phyloP scores from a whole-genome alignment of 2,113 vertebrate species.

The Aphelocoma coerulescens region DNA sequence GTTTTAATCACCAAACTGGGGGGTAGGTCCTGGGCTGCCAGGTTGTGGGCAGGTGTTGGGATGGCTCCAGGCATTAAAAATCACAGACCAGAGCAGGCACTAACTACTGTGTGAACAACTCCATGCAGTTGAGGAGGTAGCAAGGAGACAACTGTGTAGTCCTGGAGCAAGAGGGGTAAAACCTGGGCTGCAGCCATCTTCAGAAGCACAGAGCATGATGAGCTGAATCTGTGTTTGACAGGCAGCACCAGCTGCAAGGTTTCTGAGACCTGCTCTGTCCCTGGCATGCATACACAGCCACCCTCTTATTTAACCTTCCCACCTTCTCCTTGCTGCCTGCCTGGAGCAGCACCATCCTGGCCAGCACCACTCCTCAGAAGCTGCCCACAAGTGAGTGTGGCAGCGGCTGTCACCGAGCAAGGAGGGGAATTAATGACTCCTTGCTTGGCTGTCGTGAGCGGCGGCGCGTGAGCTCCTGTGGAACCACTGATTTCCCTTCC shows the following conservation, averaged over 20 bases:
- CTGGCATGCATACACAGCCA: background rate
- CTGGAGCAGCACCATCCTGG: background rate
- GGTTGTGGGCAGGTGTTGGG: background rate
- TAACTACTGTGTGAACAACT: background rate
- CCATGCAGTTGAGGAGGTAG: background rate
- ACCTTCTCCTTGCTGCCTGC: background rate
- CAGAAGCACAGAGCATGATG: background rate
- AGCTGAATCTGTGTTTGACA: background rate
- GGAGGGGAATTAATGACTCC: constrained; percentile 61
- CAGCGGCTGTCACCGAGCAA: constrained; percentile 30
- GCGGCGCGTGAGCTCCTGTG: constrained; percentile 1
- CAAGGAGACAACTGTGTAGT: background rate
- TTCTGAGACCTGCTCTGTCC: background rate
- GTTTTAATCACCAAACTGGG: background rate
- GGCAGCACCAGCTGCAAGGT: background rate
- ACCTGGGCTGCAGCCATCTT: background rate
- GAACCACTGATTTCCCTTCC: constrained; percentile 51
- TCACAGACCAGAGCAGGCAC: background rate
- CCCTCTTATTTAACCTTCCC: constrained; percentile 1
- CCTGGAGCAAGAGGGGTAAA: background rate
- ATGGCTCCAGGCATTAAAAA: background rate
- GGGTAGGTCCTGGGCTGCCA: background rate
- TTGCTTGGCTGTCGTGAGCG: background rate
- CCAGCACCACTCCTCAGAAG: background rate
- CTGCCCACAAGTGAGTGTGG: background rate